Evolutionary conservation across 2,113 vertebrate species (phyloP).

Genomic region (Scatophagus argus): DNA sequence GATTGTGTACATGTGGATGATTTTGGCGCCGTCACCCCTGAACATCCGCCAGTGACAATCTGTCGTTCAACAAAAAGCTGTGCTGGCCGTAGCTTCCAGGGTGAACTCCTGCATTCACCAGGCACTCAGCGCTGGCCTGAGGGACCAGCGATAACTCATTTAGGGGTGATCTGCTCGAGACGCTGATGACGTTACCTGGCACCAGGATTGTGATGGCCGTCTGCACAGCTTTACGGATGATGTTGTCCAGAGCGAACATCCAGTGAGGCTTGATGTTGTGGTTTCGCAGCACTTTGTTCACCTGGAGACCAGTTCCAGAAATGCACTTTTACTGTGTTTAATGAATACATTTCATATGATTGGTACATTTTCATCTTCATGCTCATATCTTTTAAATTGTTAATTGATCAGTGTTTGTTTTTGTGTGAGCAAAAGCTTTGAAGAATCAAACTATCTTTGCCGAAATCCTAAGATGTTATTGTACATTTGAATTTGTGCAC

Average conservation of each 20-base stretch:
- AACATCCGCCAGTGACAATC: neutral
- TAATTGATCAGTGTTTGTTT: neutral
- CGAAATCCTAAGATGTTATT: neutral
- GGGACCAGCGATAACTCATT: slow-evolving; percentile 8
- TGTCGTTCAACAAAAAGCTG: neutral
- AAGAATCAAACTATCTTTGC: neutral
- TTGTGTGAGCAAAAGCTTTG: neutral
- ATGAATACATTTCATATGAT: neutral
- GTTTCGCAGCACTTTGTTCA: slow-evolving; percentile 98
- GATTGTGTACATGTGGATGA: neutral
- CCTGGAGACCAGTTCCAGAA: slow-evolving; percentile 80
- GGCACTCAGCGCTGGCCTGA: neutral
- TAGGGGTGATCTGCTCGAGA: slow-evolving; percentile 12
- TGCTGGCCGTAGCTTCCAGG: neutral
- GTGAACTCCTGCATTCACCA: neutral
- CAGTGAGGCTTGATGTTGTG: slow-evolving; percentile 99
- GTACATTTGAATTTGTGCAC: neutral
- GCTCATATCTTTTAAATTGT: neutral
- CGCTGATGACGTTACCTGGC: slow-evolving; percentile 86
- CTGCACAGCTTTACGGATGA: slow-evolving; percentile 98
- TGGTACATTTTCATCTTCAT: neutral
- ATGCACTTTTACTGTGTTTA: neutral
- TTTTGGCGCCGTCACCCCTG: neutral
- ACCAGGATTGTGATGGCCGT: slow-evolving; percentile 97
- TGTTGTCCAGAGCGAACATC: slow-evolving; percentile 99